Conservation (phyloP, 2,888 invertebrate species). For the Chalcosyrphus nemorum region DNA sequence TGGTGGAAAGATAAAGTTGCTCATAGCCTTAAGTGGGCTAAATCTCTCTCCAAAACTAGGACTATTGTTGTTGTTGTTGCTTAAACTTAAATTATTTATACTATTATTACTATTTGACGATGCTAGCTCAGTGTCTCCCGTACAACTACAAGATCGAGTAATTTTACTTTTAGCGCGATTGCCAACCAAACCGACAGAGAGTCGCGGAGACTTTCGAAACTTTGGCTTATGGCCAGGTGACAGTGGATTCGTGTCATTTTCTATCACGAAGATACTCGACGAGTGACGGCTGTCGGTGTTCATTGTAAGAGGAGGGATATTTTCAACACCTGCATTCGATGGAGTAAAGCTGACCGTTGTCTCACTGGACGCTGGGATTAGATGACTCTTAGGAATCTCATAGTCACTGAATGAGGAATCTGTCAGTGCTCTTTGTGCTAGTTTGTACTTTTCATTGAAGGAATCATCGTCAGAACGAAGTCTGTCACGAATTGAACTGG, state of each 20-base stretch:
- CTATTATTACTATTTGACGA: conserved; percentile 69
- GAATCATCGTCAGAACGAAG: conserved; percentile 78
- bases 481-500: conserved; percentile 77
- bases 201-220: conserved; percentile 76
- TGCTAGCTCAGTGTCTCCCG: conserved; percentile 67
- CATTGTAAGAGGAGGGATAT: conserved; percentile 65
- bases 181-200: conserved; percentile 70
- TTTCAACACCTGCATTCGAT: conserved; percentile 64
- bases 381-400: conserved; percentile 73
- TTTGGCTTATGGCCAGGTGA: conserved; percentile 78
- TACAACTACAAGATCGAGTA: conserved; percentile 73
- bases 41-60: conserved; percentile 79
- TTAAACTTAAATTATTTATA: conserved; percentile 62
- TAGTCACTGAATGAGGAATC: conserved; percentile 75
- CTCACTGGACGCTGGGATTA: conserved; percentile 69
- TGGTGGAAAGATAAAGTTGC: conserved; percentile 81
- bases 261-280: conserved; percentile 77
- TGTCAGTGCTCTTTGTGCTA: conserved; percentile 70
- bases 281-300: conserved; percentile 55
- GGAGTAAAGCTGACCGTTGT: conserved; percentile 73
- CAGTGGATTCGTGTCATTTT: conserved; percentile 76
- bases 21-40: conserved; percentile 82
- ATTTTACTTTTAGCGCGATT: conserved; percentile 59
- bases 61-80: conserved; percentile 67
- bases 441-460: conserved; percentile 74